Conservation (phyloP, 2,888 invertebrate species). For the Drosophila formosana region DNA sequence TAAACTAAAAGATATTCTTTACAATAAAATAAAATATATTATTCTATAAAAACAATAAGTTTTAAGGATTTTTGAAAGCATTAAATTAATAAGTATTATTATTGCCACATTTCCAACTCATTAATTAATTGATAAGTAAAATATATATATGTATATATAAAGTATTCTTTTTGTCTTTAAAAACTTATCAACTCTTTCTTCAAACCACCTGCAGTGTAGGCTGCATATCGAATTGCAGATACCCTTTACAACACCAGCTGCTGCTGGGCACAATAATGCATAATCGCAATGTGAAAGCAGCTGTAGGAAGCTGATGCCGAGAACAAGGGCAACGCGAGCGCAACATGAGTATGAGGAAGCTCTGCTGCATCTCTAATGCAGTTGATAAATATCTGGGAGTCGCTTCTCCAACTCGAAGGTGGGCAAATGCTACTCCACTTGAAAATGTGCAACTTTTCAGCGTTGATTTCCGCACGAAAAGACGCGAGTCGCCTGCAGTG, state of each 20-base stretch:
- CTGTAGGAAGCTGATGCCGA: constrained; percentile 20
- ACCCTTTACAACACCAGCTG: not conserved
- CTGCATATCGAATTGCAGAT: not conserved
- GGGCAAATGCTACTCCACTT: constrained; percentile 52
- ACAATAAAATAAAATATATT: too few relatives aligned
- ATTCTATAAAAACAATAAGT: too few relatives aligned
- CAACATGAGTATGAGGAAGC: constrained; percentile 36
- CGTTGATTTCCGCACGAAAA: constrained; percentile 49
- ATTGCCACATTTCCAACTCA: too few relatives aligned
- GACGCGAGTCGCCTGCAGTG: constrained; percentile 5
- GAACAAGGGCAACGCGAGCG: constrained; percentile 54
- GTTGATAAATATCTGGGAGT: constrained; percentile 39
- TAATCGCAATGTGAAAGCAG: constrained; percentile 24
- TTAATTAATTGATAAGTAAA: too few relatives aligned
- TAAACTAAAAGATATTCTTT: too few relatives aligned
- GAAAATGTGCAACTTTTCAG: constrained; percentile 48
- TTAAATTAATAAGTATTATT: too few relatives aligned
- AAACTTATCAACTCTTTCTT: not conserved
- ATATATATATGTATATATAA: too few relatives aligned
- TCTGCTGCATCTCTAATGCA: constrained; percentile 34
- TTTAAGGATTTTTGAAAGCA: too few relatives aligned
- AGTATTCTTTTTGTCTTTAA: too few relatives aligned
- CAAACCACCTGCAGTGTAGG: not conserved
- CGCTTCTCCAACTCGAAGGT: constrained; percentile 40
- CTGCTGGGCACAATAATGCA: not conserved